Conservation (phyloP, 2,797 vertebrate genomes). For the Ptychadena robeensis region DNA sequence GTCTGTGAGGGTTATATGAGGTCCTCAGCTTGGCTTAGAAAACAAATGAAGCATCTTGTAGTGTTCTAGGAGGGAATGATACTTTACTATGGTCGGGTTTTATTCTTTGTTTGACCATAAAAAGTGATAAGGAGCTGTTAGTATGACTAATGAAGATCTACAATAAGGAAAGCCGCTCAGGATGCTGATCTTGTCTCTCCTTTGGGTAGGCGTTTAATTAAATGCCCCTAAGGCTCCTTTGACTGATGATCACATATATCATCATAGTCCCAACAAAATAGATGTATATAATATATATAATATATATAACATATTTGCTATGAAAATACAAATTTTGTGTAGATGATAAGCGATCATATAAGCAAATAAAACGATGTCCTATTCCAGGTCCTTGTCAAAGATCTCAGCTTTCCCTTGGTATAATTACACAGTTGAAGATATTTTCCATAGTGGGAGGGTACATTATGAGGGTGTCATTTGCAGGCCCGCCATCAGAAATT, state of each 20-base stretch:
- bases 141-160: neutral
- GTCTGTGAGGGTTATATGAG: conserved; percentile 57
- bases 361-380: too few relatives aligned
- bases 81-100: neutral
- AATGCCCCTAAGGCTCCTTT: neutral
- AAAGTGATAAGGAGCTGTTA: neutral
- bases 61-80: neutral
- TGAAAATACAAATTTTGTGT: too few relatives aligned
- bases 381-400: too few relatives aligned
- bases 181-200: neutral
- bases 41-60: neutral
- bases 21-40: conserved; percentile 57
- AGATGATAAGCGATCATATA: too few relatives aligned
- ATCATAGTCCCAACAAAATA: too few relatives aligned
- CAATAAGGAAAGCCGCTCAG: neutral
- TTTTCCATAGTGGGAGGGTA: too few relatives aligned
- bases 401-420: too few relatives aligned
- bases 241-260: neutral
- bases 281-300: too few relatives aligned
- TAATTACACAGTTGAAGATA: too few relatives aligned
- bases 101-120: neutral
- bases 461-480: too few relatives aligned
- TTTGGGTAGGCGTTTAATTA: neutral
- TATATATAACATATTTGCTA: too few relatives aligned
- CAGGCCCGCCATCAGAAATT: too few relatives aligned